Evolutionary conservation across 2,113 vertebrate species (phyloP).

Genomic region (Brienomyrus brachyistius): DNA sequence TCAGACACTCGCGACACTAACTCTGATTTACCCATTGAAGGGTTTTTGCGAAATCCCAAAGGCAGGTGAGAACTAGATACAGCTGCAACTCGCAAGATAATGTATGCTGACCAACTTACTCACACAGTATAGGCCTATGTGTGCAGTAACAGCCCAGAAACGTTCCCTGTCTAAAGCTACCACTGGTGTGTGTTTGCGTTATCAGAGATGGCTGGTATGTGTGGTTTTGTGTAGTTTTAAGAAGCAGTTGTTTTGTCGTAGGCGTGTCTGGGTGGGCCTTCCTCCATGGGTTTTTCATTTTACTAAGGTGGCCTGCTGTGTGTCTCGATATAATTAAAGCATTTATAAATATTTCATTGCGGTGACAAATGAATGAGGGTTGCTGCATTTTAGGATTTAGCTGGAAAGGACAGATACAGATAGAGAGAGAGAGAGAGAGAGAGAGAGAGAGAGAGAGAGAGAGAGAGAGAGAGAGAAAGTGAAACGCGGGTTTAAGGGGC

Average conservation of each 20-base stretch:
- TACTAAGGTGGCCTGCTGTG: not conserved
- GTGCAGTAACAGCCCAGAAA: not conserved
- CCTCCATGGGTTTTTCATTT: not conserved
- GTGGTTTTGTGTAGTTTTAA: not conserved
- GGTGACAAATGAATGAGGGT: not conserved
- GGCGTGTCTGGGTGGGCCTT: not conserved
- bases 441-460: not conserved
- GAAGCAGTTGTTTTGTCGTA: not conserved
- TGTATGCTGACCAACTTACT: not conserved
- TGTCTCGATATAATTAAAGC: not conserved
- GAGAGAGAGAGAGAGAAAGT: conserved; percentile 12
- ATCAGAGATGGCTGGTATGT: not conserved
- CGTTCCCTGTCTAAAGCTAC: not conserved
- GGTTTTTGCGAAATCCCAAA: not conserved
- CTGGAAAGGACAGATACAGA: not conserved
- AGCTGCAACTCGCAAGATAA: not conserved
- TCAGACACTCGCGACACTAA: not conserved
- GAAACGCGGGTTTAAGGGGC: conserved; percentile 35
- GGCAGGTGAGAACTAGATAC: not conserved
- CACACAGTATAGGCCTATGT: not conserved
- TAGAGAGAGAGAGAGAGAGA: not conserved
- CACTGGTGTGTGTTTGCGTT: not conserved
- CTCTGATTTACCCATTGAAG: not conserved
- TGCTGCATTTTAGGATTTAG: not conserved
- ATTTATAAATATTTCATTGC: not conserved